A percentile compares a stretch with the other conserved stretches of the same genome.
These are phyloP conservation scores for Sprattus sprattus DNA, from an alignment of 2,113 vertebrate genomes.

Conservation along the genomic window DNA sequence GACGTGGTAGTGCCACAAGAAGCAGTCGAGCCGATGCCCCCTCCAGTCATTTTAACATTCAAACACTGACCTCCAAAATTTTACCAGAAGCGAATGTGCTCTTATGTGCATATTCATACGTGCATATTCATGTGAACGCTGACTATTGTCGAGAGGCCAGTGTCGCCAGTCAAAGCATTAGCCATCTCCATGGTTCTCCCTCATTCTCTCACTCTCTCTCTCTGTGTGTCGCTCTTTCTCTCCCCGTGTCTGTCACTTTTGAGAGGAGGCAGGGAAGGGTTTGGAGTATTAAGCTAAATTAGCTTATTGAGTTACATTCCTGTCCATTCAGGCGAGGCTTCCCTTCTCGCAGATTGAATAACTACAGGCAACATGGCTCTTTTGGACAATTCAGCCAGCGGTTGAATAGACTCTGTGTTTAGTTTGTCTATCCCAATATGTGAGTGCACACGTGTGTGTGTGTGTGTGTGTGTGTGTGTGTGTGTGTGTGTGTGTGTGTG, in stretches of 20 bases:
- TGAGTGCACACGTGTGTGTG: background rate
- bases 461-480: conserved; percentile 5
- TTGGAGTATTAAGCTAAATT: background rate
- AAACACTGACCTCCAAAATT: background rate
- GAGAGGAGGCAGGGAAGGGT: background rate
- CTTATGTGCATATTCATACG: background rate
- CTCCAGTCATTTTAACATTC: background rate
- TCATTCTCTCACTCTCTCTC: background rate
- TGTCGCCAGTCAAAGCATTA: background rate
- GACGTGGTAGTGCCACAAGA: background rate
- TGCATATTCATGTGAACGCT: background rate
- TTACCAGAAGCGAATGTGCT: too few relatives aligned
- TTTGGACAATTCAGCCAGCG: background rate
- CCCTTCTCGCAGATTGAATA: conserved; percentile 18
- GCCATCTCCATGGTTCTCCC: background rate
- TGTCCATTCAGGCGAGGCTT: background rate
- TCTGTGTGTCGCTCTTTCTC: background rate
- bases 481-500: conserved; percentile 16
- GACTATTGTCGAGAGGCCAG: background rate
- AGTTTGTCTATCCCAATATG: conserved; percentile 16
- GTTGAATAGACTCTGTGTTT: background rate
- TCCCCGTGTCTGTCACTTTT: background rate
- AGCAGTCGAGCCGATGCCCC: too few relatives aligned
- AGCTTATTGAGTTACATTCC: conserved; percentile 29
- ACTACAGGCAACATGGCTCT: background rate